A percentile compares a stretch with the other conserved stretches of the same genome.
Evolutionary conservation across 2,888 invertebrate genomes (phyloP).

Genomic region (Zaprionus obscuricornis): DNA sequence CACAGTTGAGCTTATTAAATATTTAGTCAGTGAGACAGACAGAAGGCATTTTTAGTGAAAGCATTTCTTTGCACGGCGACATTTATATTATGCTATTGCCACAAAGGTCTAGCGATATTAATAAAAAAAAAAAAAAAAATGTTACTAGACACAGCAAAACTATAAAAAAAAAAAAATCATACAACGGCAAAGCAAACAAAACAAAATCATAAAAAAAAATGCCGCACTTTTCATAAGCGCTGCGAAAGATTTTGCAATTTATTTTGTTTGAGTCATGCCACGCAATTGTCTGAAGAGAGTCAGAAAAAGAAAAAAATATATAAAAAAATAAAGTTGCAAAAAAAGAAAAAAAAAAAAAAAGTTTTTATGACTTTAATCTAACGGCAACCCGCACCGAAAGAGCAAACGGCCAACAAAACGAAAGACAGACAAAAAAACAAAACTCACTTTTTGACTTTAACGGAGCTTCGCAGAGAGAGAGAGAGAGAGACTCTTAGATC

Average conservation of each 20-base stretch:
- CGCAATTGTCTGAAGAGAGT: conserved; percentile 58
- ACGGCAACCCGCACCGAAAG: conserved; percentile 53
- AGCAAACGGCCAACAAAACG: conserved; percentile 9
- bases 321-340: conserved; percentile 35
- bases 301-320: not conserved
- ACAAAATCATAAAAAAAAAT: conserved; percentile 62
- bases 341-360: conserved; percentile 27
- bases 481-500: conserved; percentile 3
- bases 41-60: too few species aligned
- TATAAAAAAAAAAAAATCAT: not conserved
- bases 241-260: conserved; percentile 74
- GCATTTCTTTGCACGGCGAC: too few species aligned
- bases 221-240: conserved; percentile 65
- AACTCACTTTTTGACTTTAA: conserved; percentile 57
- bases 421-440: conserved; percentile 10
- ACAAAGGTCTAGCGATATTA: too few species aligned
- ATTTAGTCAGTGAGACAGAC: conserved; percentile 40
- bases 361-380: conserved; percentile 59
- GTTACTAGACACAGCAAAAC: not conserved
- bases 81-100: too few species aligned
- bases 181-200: conserved; percentile 11
- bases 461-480: conserved; percentile 26
- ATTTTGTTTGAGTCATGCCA: conserved; percentile 71
- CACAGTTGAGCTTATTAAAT: conserved; percentile 61
- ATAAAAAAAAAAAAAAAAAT: conserved; percentile 35